Conservation (phyloP, 2,888 invertebrate species). For the Phymatocera aterrima region DNA sequence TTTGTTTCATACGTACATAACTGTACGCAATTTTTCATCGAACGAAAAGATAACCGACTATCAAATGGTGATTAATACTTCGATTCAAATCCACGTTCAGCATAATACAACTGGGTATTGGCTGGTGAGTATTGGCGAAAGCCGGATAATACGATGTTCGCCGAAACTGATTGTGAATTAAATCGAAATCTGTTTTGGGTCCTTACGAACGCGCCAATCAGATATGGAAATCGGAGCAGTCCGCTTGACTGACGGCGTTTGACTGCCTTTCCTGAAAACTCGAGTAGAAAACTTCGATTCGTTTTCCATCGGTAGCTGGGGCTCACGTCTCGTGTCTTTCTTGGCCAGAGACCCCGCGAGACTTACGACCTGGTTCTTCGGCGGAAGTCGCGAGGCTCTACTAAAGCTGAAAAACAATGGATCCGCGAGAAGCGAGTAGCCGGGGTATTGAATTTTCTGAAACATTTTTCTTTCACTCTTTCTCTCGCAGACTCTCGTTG, state of each 20-base stretch:
- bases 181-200: conserved; percentile 39
- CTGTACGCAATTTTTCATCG: too few relatives aligned
- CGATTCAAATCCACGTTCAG: too few relatives aligned
- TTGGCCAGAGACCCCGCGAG: conserved; percentile 23
- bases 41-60: too few relatives aligned
- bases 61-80: too few relatives aligned
- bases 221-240: conserved; percentile 35
- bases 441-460: conserved; percentile 37
- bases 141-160: not conserved
- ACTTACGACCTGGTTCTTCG: conserved; percentile 32
- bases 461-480: conserved; percentile 35
- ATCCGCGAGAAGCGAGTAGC: conserved; percentile 19
- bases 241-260: conserved; percentile 42
- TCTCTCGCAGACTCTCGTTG: conserved; percentile 23
- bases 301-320: conserved; percentile 1
- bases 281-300: conserved; percentile 34
- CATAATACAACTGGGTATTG: not conserved
- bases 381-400: conserved; percentile 3
- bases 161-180: conserved; percentile 31
- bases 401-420: conserved; percentile 36
- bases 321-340: conserved; percentile 12
- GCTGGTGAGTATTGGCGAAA: not conserved
- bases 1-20: too few relatives aligned
- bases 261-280: conserved; percentile 30
- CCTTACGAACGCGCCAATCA: conserved; percentile 28